Conservation (phyloP, 23 tunicate genomes). For the Trididemnum nubilum region DNA sequence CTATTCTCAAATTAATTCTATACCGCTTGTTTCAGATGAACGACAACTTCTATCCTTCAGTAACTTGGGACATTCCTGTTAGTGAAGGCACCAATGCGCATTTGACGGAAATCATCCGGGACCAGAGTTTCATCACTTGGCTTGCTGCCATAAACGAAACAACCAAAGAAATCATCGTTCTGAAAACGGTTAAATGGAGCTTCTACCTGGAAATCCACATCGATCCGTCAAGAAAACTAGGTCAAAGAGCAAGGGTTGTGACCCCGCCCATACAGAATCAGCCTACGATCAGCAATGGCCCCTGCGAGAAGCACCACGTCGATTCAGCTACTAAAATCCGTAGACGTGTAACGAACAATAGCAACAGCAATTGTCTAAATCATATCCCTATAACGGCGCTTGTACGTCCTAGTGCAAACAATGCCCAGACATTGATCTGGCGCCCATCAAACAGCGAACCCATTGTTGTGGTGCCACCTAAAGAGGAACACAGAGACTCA, state of each 20-base stretch:
- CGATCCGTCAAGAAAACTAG: constrained; percentile 89
- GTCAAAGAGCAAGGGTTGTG: constrained; percentile 73
- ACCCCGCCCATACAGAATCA: constrained; percentile 81
- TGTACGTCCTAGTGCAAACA: constrained; percentile 94
- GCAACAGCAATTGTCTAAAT: constrained; percentile 62
- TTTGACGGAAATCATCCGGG: constrained; percentile 87
- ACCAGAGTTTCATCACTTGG: constrained; percentile 98
- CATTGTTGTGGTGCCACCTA: constrained; percentile 89
- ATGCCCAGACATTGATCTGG: constrained; percentile 96
- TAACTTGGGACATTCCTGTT: constrained; percentile 99
- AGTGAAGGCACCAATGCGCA: constrained; percentile 98
- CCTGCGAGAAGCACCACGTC: constrained; percentile 35
- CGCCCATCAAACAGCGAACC: constrained; percentile 71
- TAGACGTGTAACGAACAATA: constrained; percentile 66
- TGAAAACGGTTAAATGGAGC: constrained; percentile 96
- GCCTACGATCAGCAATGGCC: constrained; percentile 64
- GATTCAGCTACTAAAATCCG: constrained; percentile 29
- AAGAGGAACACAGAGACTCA: constrained; percentile 85
- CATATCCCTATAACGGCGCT: constrained; percentile 92
- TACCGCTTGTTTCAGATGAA: constrained; percentile 91
- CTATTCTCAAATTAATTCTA: too few relatives aligned
- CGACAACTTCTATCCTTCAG: constrained; percentile 99
- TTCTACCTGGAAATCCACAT: constrained; percentile 94
- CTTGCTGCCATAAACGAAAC: constrained; percentile 98
- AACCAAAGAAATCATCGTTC: constrained; percentile 87